These are phyloP conservation scores for Galeopsomyia nigrocyanea DNA, from an alignment of 2,888 invertebrate species.

Conservation along the genomic window DNA sequence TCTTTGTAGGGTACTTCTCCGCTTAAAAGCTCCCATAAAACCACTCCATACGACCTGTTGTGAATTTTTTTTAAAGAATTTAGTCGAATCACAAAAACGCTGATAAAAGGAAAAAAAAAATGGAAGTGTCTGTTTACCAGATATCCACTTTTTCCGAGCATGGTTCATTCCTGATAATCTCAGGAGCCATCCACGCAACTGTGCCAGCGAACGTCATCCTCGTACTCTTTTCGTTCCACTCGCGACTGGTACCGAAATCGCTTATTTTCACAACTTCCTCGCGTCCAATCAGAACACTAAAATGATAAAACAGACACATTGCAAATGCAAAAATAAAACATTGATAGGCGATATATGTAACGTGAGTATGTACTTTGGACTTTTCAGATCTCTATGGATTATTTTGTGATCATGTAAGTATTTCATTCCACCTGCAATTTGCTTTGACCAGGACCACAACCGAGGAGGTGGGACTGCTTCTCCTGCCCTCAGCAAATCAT, in stretches of 20 bases:
- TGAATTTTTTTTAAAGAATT: not conserved
- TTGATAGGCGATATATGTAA: not conserved
- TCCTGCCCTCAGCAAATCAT: slow-evolving; percentile 88
- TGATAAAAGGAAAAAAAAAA: not conserved
- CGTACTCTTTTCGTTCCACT: slow-evolving; percentile 94
- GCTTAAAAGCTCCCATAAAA: slow-evolving; percentile 97
- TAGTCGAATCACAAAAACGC: not conserved
- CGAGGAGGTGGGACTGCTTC: slow-evolving; percentile 87
- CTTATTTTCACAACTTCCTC: slow-evolving; percentile 92
- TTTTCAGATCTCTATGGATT: slow-evolving; percentile 98
- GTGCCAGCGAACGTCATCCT: slow-evolving; percentile 99
- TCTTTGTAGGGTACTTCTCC: slow-evolving; percentile 94
- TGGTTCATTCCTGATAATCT: slow-evolving; percentile 95
- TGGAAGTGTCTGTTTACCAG: slow-evolving; percentile 74
- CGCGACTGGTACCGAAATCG: slow-evolving; percentile 96
- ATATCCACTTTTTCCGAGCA: slow-evolving; percentile 99
- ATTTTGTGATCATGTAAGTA: slow-evolving; percentile 97
- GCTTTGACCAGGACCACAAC: slow-evolving; percentile 93
- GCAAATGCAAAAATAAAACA: not conserved
- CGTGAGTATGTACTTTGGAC: slow-evolving; percentile 86
- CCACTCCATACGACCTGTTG: slow-evolving; percentile 90
- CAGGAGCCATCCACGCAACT: slow-evolving; percentile 99
- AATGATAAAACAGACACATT: slow-evolving; percentile 52
- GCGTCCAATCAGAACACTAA: slow-evolving; percentile 86
- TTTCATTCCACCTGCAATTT: slow-evolving; percentile 96